Evolutionary conservation across 2,888 invertebrate genomes (phyloP).

Genomic region (Podotricha telesiphe): DNA sequence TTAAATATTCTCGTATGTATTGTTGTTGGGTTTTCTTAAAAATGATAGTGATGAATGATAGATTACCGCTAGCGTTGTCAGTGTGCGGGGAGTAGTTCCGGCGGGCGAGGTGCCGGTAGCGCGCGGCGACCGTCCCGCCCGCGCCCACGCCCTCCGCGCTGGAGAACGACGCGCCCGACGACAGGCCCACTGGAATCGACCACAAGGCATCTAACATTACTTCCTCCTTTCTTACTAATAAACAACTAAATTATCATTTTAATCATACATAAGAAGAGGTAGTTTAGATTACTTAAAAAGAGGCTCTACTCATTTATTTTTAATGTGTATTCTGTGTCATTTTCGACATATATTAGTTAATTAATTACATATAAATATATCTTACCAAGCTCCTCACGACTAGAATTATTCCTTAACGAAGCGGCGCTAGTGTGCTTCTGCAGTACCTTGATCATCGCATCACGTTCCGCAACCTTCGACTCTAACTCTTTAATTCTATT

Average conservation of each 20-base stretch:
- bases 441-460: conserved; percentile 94
- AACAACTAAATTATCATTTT: too few species aligned
- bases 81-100: conserved; percentile 77
- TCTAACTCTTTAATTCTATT: conserved; percentile 91
- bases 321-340: too few species aligned
- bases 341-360: too few species aligned
- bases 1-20: too few species aligned
- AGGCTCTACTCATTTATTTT: too few species aligned
- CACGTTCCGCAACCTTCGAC: conserved; percentile 93
- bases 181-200: conserved; percentile 67
- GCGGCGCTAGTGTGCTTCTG: conserved; percentile 90
- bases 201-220: too few species aligned
- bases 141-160: conserved; percentile 69
- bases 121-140: conserved; percentile 53
- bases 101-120: conserved; percentile 72
- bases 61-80: conserved; percentile 71
- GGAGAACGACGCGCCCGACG: conserved; percentile 80
- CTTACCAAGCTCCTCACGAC: conserved; percentile 77
- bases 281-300: too few species aligned
- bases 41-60: too few species aligned
- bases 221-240: too few species aligned
- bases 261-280: too few species aligned
- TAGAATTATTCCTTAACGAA: conserved; percentile 78
- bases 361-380: too few species aligned
- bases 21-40: too few species aligned